These are phyloP conservation scores for Atethmia centrago DNA, from an alignment of 2,888 invertebrate genomes.

Conservation along the genomic window DNA sequence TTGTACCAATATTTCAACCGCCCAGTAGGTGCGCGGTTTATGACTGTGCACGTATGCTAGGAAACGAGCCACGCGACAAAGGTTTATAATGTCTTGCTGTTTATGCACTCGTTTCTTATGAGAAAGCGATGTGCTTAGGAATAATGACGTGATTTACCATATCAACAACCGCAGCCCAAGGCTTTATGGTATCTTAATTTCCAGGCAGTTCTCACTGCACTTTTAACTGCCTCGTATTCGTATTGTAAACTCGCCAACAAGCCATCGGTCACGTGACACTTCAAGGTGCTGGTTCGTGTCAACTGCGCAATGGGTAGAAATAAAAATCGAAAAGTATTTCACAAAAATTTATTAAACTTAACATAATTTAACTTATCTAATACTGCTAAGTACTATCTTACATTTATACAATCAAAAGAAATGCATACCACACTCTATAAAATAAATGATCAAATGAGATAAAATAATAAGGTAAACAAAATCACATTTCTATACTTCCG, in stretches of 20 bases:
- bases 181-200: background rate
- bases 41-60: background rate
- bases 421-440: constrained; percentile 73
- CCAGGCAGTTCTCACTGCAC: background rate
- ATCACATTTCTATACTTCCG: constrained; percentile 52
- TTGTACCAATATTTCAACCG: too few species aligned
- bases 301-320: background rate
- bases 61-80: background rate
- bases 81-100: background rate
- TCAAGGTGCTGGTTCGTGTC: background rate
- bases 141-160: too few species aligned
- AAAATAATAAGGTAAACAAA: constrained; percentile 58
- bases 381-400: constrained; percentile 81
- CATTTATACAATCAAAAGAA: constrained; percentile 81
- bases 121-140: background rate
- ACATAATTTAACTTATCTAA: constrained; percentile 78
- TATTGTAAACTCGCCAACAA: background rate
- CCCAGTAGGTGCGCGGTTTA: background rate
- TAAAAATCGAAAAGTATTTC: constrained; percentile 57
- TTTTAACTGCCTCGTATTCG: too few species aligned
- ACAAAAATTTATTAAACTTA: constrained; percentile 86
- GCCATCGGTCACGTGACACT: background rate
- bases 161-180: background rate
- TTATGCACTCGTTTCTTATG: background rate
- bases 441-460: constrained; percentile 57